phyloP scores from a whole-genome alignment of 2,113 vertebrate species.

The Eulemur rufifrons region DNA sequence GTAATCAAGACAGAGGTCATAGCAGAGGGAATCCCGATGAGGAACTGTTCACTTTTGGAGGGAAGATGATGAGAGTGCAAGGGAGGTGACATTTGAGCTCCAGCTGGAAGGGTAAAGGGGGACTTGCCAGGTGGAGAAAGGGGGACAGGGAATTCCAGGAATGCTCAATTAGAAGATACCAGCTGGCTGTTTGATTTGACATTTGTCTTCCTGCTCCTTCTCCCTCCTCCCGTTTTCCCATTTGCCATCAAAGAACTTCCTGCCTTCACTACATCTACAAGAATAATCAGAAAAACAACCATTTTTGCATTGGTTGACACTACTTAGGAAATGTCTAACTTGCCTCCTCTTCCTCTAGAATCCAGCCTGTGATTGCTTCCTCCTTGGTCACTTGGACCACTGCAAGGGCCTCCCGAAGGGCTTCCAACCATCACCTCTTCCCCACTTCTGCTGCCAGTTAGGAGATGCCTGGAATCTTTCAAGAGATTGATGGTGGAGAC shows the following conservation, averaged over 20 bases:
- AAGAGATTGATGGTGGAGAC: not conserved
- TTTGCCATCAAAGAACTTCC: not conserved
- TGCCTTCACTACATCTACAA: too few relatives aligned
- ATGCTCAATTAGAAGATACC: not conserved
- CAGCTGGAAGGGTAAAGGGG: not conserved
- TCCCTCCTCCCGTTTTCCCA: not conserved
- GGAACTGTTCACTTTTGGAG: not conserved
- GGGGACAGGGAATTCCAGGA: not conserved
- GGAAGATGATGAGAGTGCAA: not conserved
- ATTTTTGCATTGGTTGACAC: too few relatives aligned
- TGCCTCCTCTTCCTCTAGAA: not conserved
- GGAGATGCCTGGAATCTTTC: not conserved
- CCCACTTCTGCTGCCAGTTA: too few relatives aligned
- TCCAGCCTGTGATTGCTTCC: not conserved
- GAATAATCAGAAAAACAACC: not conserved
- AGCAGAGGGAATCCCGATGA: not conserved
- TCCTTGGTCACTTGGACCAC: not conserved
- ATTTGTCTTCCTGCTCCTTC: not conserved
- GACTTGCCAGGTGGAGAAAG: not conserved
- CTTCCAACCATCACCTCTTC: not conserved
- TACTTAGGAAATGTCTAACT: not conserved
- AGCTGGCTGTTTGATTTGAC: too few relatives aligned
- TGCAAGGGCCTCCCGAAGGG: rapidly evolving
- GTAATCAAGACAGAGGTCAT: not conserved
- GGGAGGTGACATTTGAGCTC: not conserved